Base-by-base conservation (phyloP, 2,888 invertebrate genomes). In the Tetranychus piercei region DNA sequence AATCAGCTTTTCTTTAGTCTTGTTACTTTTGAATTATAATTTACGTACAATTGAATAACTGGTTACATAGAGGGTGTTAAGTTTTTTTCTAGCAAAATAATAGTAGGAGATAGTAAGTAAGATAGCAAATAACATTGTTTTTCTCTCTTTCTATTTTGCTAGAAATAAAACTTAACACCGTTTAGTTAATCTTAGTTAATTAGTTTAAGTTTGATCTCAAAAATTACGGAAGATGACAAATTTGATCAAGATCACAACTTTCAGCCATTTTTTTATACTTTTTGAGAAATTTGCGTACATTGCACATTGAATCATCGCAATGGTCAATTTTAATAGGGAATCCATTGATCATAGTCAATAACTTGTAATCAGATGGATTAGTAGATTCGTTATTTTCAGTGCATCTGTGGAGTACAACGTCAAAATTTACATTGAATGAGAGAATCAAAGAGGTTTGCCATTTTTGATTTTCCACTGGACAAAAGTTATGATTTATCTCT, bases 401-500 rank as follows among this genome's bases (percentile, higher is more conserved):
- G 72, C 83, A 83, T 67, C 81, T 79, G 77, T 82, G 82, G 44
- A 83, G 77, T 8, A 82, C 80, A 55, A 83, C 77, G 18, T 80
- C 81, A n/a, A 84, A 71, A 79, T 83, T 84, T 44, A 82, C 80
- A 23, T 81, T 80, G 76, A 84, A 84, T 4, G 83, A 82, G 43
- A 80, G 76, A 45, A 83, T 81, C 15, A 79, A 74, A 72, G 81
- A 81, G 22, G 82, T 80, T 20, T 80, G 80, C 79, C 83, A 84
- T 74, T 78, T 76, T 15, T 83, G 79, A 44, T 80, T 71, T 20
- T 74, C 72, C 9, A 77, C 78, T 20, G 78, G 72, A 15, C 79
- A 55, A 55, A 55, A 55, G 55, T 55, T 55, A 9, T 55, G 11
- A 55, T 55, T 55, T 7, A 55, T 74, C 1, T 82, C 79, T 8